phyloP scores from a whole-genome alignment of 2,888 invertebrate genomes.

The Gandaritis pyraliata region DNA sequence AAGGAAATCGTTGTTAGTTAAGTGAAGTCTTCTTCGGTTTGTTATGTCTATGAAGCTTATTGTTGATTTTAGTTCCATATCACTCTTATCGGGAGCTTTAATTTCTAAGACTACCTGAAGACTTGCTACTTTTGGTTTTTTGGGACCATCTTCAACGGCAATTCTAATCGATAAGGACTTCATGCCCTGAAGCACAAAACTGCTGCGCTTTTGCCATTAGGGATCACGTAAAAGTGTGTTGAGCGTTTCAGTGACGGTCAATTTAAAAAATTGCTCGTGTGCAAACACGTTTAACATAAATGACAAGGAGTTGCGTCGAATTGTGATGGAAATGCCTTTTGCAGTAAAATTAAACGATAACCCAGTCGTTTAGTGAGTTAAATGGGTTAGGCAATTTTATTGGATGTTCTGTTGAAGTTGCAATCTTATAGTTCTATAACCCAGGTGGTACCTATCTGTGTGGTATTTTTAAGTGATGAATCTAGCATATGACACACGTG shows the following conservation, averaged over 20 bases:
- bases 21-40: too few relatives aligned
- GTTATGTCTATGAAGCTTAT: too few relatives aligned
- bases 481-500: not conserved
- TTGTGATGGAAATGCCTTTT: slow-evolving; percentile 84
- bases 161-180: too few relatives aligned
- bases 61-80: too few relatives aligned
- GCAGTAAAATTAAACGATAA: slow-evolving; percentile 85
- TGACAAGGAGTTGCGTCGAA: slow-evolving; percentile 83
- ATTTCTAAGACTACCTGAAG: too few relatives aligned
- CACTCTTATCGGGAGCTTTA: too few relatives aligned
- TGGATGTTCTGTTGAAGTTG: slow-evolving; percentile 60
- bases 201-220: too few relatives aligned
- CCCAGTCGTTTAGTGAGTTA: slow-evolving; percentile 81
- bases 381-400: slow-evolving; percentile 78
- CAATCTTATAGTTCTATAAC: slow-evolving; percentile 66
- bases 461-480: slow-evolving; percentile 34
- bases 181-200: too few relatives aligned
- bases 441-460: slow-evolving; percentile 54
- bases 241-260: not conserved
- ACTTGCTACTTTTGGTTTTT: too few relatives aligned
- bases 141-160: too few relatives aligned
- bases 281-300: slow-evolving; percentile 56
- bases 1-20: too few relatives aligned
- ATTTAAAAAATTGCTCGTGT: slow-evolving; percentile 37
- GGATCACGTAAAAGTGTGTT: too few relatives aligned